phyloP scores from a whole-genome alignment of 2,797 vertebrate genomes.

The Amblyopsis hoosieri region DNA sequence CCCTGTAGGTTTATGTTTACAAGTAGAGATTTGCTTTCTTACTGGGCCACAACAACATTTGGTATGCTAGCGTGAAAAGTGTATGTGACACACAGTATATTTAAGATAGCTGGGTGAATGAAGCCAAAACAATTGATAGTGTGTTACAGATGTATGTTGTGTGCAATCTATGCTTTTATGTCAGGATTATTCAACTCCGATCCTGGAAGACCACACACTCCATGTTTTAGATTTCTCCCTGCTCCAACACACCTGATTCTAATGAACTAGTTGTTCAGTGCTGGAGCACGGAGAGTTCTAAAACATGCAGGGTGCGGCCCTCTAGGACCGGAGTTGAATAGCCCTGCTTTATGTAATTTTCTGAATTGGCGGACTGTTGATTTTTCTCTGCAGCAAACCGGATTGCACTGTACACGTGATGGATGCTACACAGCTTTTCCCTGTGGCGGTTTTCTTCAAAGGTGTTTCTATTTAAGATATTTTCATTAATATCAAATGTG shows the following conservation, averaged over 20 bases:
- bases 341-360: background rate
- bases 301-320: too few species aligned
- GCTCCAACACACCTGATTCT: too few species aligned
- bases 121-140: slow-evolving; percentile 41
- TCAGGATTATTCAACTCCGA: slow-evolving; percentile 18
- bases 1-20: background rate
- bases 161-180: slow-evolving; percentile 11
- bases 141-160: slow-evolving; percentile 1
- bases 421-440: slow-evolving; percentile 20
- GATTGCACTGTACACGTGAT: slow-evolving; percentile 12
- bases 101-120: slow-evolving; percentile 12
- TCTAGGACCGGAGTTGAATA: too few species aligned
- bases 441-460: slow-evolving; percentile 4
- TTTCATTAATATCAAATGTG: slow-evolving; percentile 12
- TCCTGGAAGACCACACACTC: too few species aligned
- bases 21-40: slow-evolving; percentile 1
- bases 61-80: background rate
- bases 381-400: slow-evolving; percentile 12
- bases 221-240: too few species aligned
- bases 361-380: slow-evolving; percentile 38
- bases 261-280: too few species aligned
- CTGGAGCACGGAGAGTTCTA: too few species aligned
- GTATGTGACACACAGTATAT: background rate
- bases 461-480: slow-evolving; percentile 13
- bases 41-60: background rate